These are phyloP conservation scores for Pollachius pollachius DNA, from an alignment of 2,113 vertebrate species.

Conservation along the genomic window DNA sequence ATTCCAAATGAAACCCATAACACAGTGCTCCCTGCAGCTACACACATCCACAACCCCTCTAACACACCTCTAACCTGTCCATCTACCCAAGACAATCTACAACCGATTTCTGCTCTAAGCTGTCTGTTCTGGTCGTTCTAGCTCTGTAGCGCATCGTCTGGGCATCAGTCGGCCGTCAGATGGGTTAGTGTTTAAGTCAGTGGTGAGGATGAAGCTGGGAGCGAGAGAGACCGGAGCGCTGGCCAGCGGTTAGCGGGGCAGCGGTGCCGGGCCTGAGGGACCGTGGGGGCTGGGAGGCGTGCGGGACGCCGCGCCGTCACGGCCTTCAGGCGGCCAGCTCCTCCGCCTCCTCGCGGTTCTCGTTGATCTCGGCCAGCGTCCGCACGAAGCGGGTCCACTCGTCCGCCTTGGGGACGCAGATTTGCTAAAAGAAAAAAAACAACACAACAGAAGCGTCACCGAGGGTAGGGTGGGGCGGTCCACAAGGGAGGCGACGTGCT, in stretches of 20 bases:
- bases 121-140: slow-evolving; percentile 42
- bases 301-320: not conserved
- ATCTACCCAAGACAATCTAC: slow-evolving; percentile 9
- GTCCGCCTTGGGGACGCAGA: slow-evolving; percentile 90
- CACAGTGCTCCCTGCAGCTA: too few species aligned
- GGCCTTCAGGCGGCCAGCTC: slow-evolving; percentile 83
- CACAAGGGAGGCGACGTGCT: too few species aligned
- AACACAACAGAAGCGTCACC: too few species aligned
- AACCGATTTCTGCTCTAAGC: not conserved
- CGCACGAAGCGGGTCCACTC: slow-evolving; percentile 95
- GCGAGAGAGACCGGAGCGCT: slow-evolving; percentile 7
- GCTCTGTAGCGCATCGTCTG: slow-evolving; percentile 45
- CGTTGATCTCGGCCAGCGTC: slow-evolving; percentile 93
- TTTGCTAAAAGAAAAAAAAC: slow-evolving; percentile 80
- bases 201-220: slow-evolving; percentile 35
- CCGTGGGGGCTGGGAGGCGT: slow-evolving; percentile 25
- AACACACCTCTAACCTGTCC: too few species aligned
- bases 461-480: too few species aligned
- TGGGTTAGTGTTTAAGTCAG: slow-evolving; percentile 22
- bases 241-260: not conserved
- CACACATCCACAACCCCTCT: too few species aligned
- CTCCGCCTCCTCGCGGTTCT: slow-evolving; percentile 92
- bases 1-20: not conserved
- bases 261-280: slow-evolving; percentile 4
- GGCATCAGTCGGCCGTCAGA: slow-evolving; percentile 28